Evolutionary conservation across 2,888 invertebrate genomes (phyloP).

Genomic region (Chouioia cunea): DNA sequence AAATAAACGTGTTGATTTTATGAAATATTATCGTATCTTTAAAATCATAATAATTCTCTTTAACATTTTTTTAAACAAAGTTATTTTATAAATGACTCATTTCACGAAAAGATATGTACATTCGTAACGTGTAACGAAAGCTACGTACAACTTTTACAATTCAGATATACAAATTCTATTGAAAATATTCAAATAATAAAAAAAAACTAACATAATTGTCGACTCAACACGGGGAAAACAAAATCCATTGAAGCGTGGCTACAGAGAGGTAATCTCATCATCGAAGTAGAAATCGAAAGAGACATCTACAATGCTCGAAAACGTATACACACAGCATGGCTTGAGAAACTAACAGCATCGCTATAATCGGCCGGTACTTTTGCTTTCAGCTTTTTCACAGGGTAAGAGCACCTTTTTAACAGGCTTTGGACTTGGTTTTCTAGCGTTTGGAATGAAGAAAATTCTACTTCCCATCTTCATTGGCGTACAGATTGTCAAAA

Average conservation of each 20-base stretch:
- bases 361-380: constrained; percentile 66
- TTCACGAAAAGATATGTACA: too few species aligned
- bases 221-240: neutral
- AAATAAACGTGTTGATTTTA: too few species aligned
- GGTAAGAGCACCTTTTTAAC: constrained; percentile 76
- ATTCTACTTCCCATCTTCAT: constrained; percentile 85
- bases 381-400: constrained; percentile 66
- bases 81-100: too few species aligned
- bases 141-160: too few species aligned
- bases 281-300: neutral
- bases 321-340: constrained; percentile 59
- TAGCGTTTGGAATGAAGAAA: constrained; percentile 86
- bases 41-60: too few species aligned
- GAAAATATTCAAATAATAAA: too few species aligned
- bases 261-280: neutral
- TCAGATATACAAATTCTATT: too few species aligned
- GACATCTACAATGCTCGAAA: neutral
- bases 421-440: constrained; percentile 77
- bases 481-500: constrained; percentile 86
- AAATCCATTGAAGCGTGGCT: neutral
- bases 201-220: neutral
- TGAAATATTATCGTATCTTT: too few species aligned
- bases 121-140: too few species aligned
- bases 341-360: constrained; percentile 64
- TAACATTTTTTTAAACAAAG: too few species aligned